These are phyloP conservation scores for Ochropleura plecta DNA, from an alignment of 2,888 invertebrate species.

Conservation along the genomic window DNA sequence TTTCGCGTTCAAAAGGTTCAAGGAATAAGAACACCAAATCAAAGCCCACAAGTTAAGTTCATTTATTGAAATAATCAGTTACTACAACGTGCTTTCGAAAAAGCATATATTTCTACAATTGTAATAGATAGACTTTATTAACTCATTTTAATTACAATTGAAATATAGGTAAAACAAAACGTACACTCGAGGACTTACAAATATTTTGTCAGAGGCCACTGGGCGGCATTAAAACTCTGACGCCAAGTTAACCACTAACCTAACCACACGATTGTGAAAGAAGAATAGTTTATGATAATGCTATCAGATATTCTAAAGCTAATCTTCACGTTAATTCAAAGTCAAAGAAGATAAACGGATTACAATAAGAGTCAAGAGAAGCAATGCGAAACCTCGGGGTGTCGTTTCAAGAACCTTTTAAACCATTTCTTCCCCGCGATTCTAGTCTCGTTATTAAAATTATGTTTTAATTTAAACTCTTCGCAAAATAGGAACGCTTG, in stretches of 20 bases:
- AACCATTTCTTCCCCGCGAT: slow-evolving; percentile 45
- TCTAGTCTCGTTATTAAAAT: slow-evolving; percentile 30
- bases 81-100: neutral
- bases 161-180: neutral
- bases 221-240: too few species aligned
- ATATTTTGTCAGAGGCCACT: neutral
- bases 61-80: slow-evolving; percentile 1
- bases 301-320: neutral
- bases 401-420: slow-evolving; percentile 38
- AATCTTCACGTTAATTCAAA: neutral
- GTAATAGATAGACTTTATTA: neutral
- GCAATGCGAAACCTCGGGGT: slow-evolving; percentile 29
- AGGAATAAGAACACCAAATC: neutral
- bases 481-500: slow-evolving; percentile 42
- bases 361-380: neutral
- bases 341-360: neutral
- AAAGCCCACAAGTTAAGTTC: neutral
- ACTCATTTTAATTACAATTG: neutral
- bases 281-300: neutral
- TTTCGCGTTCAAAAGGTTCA: too few species aligned
- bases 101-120: neutral
- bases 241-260: too few species aligned
- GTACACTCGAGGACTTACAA: neutral
- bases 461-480: slow-evolving; percentile 33
- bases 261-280: too few species aligned